A percentile compares a stretch with the other conserved stretches of the same genome.
Evolutionary conservation across 2,797 vertebrate species (phyloP).

Genomic region (Peromyscus melanophrys): DNA sequence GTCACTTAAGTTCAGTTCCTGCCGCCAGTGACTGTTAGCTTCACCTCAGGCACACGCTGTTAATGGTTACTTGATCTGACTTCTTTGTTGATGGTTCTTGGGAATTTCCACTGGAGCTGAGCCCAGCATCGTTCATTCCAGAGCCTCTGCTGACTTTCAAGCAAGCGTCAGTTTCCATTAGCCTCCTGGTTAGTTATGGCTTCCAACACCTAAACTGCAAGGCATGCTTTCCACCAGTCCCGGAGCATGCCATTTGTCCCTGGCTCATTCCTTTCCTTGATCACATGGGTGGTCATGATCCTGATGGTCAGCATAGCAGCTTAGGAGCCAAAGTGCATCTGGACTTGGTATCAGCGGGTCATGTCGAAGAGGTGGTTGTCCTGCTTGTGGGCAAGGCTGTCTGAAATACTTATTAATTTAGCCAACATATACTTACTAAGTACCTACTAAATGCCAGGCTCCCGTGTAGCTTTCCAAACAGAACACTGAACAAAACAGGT

Average conservation of each 20-base stretch:
- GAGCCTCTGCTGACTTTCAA: constrained; percentile 29
- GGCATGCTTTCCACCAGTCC: neutral
- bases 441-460: neutral
- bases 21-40: neutral
- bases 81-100: constrained; percentile 24
- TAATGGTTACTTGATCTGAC: constrained; percentile 9
- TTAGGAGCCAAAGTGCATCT: neutral
- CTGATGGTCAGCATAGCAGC: neutral
- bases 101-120: constrained; percentile 59
- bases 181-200: constrained; percentile 31
- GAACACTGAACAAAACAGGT: neutral
- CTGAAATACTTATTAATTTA: constrained; percentile 31
- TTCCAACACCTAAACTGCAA: constrained; percentile 31
- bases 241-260: neutral
- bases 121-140: neutral
- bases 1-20: constrained; percentile 36
- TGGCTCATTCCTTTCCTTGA: neutral
- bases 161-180: neutral
- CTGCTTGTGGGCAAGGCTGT: neutral
- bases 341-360: neutral
- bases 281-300: neutral
- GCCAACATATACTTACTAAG: neutral
- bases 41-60: neutral
- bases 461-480: neutral
- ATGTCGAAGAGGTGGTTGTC: neutral